Base-by-base conservation (phyloP, 2,113 vertebrate species). In the Cygnus atratus region DNA sequence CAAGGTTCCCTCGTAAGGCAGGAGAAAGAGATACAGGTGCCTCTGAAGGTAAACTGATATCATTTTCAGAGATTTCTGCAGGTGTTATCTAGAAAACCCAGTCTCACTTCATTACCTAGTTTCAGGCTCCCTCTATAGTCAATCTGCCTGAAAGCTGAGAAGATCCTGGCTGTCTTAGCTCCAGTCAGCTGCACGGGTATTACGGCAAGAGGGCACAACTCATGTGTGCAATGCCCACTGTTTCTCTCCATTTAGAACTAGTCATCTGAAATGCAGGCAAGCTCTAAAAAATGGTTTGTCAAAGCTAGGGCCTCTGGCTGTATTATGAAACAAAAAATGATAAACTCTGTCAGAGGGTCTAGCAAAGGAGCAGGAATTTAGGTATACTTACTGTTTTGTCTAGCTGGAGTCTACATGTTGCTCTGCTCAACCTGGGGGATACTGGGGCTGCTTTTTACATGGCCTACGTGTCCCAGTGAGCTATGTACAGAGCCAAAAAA, bases 91-190 rank as follows among this genome's bases (percentile, higher is more conserved):
- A 68, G 73, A 84, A 78, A 84, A 55, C 11, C 8, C 31, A 13
- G 6, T 59, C 48, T 88, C 59, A 55, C 44, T 81, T 66, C 31
- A 71, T 59, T 67, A 41, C 20, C 10, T 67, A 74, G 73, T 81
- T n/a, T 84, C 52, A 89, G 41, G 41, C 70, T 96, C 90, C 77
- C 92, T 89, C 87, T 95, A 4, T 87, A 84, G 89, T 84, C 73
- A 78, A 59, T 81, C 28, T 66, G 10, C 41, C 16, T 43, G 52
- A 71, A 87, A 90, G 44, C 62, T 55, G n/a, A 14, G 21, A 87
- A 71, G 6, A 12, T 75, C 28, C 11, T 59, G 37, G 26, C 35
- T 77, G 37, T 43, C 25, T 62, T 31, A 19, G 11, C 50, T 52
- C 41, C 24, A 35, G 29, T 63, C 54, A 75, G 37, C 13, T 4